Base-by-base conservation (phyloP, 2,797 vertebrate species). In the Amblyopsis hoosieri region DNA sequence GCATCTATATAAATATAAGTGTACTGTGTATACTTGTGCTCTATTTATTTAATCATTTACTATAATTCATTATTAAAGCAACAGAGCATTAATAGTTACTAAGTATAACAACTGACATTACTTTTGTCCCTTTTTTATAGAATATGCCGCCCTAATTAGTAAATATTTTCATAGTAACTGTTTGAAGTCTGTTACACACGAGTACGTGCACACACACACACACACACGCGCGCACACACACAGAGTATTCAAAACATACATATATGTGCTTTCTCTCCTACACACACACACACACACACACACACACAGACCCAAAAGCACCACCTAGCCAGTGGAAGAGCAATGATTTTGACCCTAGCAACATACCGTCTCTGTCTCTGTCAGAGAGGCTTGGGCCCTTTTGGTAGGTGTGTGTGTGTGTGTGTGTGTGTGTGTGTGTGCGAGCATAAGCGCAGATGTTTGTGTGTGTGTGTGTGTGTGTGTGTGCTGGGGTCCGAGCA, bases 321-420 rank as follows among this genome's bases (percentile, higher is more conserved):
- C 87, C 80, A 86, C 81, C 90, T 87, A 90, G 88, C 87, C 87
- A 89, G 63, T 72, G 88, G 90, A 93, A 94, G 92, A 94, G 85
- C 91, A 92, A 93, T 93, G 92, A 92, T 91, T 88, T 93, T 93
- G 92, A 94, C 92, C 93, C 89, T 85, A 73, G 86, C 81, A 91
- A 92, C 92, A 84, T 75, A 91, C 86, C 88, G 92, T 87, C 90
- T 93, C 90, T 90, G 90, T 94, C 92, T 93, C 89, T 93, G 92
- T 93, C 93, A 93, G 80, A 85, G 86, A 86, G 85, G 89, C 87
- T 90, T 86, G 75, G 86, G 83, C 84, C 84, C 81, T 87, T 91
- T 91, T 84, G 86, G 88, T 89, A 89, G 87, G 82, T 54, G 19
- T 15, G 55, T 53, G 51, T 45, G 42, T 54, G 48, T 54, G 52